Base-by-base conservation (phyloP, 2,888 invertebrate genomes). In the Gnatocerus cornutus region DNA sequence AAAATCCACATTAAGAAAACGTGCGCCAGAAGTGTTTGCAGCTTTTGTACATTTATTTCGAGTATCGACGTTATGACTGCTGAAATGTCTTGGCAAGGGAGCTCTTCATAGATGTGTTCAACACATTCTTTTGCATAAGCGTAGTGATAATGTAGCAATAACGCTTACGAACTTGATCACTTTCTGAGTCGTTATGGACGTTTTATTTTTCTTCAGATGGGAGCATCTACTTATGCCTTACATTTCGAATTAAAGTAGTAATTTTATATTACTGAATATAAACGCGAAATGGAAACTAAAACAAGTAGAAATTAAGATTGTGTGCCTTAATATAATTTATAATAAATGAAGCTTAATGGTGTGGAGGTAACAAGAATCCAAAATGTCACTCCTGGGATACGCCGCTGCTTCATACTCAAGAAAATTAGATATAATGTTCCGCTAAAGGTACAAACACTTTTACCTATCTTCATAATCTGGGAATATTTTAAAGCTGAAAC, bases 341-440 rank as follows among this genome's bases (percentile, higher is more conserved):
- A 12, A 46, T 46, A 33, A 46, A 59, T 59, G 59, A 59, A 59
- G 59, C 46, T 27, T 56, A 56, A 56, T 56, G 56, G 56, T 43
- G 13, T 43, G 8, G 56, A 56, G 29, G 56, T 56, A 59, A 46
- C 46, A 59, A 59, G 59, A 46, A 16, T 33, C 33, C 29, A 33
- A 45, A 59, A 59, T 59, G 59, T 46, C 59, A 59, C 59, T 46
- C 59, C 13, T 46, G 59, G 46, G 59, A 59, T 30, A 13, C 46
- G 6, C 7, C 7, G 14, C 30, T 13, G 46, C 10, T 59, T 59
- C 46, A 45, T 59, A 33, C 16, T 30, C 27, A 21, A n/a, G 30
- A 46, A 59, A 46, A 59, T 59, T 59, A 46, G 27, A 58, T 13
- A 58, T 45, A 39, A 43, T 43, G 30, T 43, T 10, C 14, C 30